Evolutionary conservation across 1,140 invertebrate species (phyloP).

Genomic region (Argopecten irradians): DNA sequence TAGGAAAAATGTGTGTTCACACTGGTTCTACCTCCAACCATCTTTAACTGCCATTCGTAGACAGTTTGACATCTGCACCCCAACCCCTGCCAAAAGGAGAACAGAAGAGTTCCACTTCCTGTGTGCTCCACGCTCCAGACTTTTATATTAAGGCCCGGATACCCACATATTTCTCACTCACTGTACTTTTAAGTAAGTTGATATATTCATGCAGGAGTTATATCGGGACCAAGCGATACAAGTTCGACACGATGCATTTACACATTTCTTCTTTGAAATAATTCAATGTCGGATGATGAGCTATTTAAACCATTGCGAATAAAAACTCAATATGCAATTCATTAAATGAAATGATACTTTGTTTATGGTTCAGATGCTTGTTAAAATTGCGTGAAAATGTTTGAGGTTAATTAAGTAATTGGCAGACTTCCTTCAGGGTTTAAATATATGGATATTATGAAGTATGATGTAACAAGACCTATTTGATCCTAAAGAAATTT

Average conservation of each 20-base stretch:
- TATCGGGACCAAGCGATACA: background rate
- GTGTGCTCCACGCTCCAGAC: background rate
- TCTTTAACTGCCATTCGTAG: background rate
- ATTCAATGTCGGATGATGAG: background rate
- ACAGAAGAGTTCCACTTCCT: background rate
- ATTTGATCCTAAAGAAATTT: background rate
- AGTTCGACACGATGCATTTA: background rate
- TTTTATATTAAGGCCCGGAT: background rate
- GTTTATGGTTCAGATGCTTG: background rate
- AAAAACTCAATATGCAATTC: constrained; percentile 1
- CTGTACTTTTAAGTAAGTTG: background rate
- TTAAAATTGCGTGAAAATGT: background rate
- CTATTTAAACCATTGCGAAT: background rate
- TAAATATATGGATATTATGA: background rate
- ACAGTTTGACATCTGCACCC: constrained; percentile 14
- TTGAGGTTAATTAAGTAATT: background rate
- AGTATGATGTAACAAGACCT: background rate
- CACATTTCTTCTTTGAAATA: background rate
- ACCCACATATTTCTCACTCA: background rate
- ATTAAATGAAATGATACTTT: background rate
- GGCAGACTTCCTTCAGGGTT: background rate
- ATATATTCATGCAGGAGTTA: background rate
- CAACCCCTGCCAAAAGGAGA: background rate
- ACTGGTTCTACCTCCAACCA: background rate
- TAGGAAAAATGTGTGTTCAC: constrained; percentile 8